Evolutionary conservation across 2,113 vertebrate species (phyloP).

Genomic region (Phasianus colchicus): DNA sequence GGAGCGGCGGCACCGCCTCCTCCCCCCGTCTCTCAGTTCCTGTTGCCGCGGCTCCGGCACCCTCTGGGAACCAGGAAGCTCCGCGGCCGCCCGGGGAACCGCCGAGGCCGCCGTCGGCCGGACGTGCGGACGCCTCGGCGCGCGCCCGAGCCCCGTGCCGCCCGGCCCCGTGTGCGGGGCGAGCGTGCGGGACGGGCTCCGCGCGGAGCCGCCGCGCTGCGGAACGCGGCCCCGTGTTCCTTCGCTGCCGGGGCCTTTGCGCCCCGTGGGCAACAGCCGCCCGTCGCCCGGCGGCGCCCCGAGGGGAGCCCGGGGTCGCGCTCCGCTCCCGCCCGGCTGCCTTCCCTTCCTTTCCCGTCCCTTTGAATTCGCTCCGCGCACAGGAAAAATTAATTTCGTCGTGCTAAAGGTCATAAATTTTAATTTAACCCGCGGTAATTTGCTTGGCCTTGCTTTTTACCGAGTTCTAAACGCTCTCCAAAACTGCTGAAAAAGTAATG

Average conservation of each 20-base stretch:
- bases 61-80: conserved; percentile 76
- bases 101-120: neutral
- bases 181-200: too few species aligned
- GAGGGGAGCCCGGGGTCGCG: neutral
- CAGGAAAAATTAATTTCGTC: neutral
- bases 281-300: neutral
- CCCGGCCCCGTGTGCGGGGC: too few species aligned
- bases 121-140: too few species aligned
- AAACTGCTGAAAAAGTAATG: neutral
- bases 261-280: too few species aligned
- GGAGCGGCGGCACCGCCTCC: conserved; percentile 59
- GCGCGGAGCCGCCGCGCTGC: too few species aligned
- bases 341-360: neutral
- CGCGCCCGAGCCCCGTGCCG: too few species aligned
- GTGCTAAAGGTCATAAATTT: neutral
- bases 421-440: neutral
- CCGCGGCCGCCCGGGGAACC: neutral
- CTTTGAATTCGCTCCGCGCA: accelerated
- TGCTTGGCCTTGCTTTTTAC: neutral
- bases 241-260: too few species aligned
- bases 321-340: neutral
- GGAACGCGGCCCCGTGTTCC: too few species aligned
- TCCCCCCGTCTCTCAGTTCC: conserved; percentile 60
- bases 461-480: neutral
- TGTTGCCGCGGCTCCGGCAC: conserved; percentile 65